These are phyloP conservation scores for Lycaena phlaeas DNA, from an alignment of 2,888 invertebrate species.

Conservation along the genomic window DNA sequence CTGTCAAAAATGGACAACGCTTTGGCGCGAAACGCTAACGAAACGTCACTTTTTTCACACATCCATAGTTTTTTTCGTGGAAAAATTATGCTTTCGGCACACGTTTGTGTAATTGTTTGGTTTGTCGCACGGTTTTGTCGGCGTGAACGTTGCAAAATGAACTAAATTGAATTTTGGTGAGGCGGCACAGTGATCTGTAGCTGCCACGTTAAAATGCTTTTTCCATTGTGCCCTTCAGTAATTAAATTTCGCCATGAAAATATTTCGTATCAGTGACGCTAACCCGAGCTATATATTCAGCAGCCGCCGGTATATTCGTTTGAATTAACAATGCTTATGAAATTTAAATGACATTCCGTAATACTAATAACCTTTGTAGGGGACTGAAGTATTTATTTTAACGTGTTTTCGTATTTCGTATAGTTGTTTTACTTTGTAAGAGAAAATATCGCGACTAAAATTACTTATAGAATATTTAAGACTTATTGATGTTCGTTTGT, in stretches of 20 bases:
- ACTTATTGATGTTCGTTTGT: too few species aligned
- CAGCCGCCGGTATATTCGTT: too few species aligned
- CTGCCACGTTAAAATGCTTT: slow-evolving; percentile 20
- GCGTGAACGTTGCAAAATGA: slow-evolving; percentile 36
- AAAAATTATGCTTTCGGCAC: slow-evolving; percentile 65
- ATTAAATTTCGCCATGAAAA: slow-evolving; percentile 16
- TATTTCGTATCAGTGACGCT: slow-evolving; percentile 13
- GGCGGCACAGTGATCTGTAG: slow-evolving; percentile 41
- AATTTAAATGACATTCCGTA: slow-evolving; percentile 8
- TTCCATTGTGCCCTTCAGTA: slow-evolving; percentile 23
- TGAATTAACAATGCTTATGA: slow-evolving; percentile 5
- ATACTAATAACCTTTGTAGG: neutral
- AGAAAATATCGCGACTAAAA: too few species aligned
- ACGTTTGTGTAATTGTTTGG: slow-evolving; percentile 70
- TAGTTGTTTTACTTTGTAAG: too few species aligned
- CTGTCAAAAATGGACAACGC: slow-evolving; percentile 59
- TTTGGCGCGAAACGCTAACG: slow-evolving; percentile 63
- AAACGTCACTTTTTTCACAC: slow-evolving; percentile 48
- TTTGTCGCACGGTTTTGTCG: slow-evolving; percentile 48
- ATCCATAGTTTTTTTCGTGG: slow-evolving; percentile 47
- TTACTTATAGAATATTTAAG: too few species aligned
- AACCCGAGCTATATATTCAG: neutral
- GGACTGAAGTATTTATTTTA: neutral
- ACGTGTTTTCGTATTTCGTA: too few species aligned
- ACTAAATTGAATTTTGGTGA: slow-evolving; percentile 64